Conservation (phyloP, 1,140 invertebrate species). For the Heliconius melpomene region DNA sequence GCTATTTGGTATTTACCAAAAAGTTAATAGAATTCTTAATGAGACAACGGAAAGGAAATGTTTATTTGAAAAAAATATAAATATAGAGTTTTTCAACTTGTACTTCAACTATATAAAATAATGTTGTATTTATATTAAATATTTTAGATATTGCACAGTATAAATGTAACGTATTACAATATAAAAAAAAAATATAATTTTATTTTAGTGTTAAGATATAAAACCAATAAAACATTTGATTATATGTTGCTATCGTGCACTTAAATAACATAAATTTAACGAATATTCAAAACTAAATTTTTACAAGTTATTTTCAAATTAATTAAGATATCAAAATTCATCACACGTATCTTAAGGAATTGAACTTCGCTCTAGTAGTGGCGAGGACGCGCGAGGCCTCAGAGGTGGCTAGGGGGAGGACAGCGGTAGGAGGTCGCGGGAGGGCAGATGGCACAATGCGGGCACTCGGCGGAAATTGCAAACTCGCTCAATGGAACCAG, state of each 20-base stretch:
- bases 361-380: not conserved
- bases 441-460: conserved; percentile 24
- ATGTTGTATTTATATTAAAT: no score
- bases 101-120: no score
- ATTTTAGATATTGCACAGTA: no score
- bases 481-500: conserved; percentile 53
- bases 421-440: not conserved
- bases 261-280: not conserved
- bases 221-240: no score
- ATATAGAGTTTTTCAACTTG: no score
- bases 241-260: no score
- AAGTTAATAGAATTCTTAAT: not conserved
- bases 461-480: conserved; percentile 51
- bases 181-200: no score
- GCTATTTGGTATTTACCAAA: not conserved
- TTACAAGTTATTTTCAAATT: not conserved
- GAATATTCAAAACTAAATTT: not conserved
- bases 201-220: no score
- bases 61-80: not conserved
- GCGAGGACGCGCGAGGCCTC: conserved; percentile 7
- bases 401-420: not conserved
- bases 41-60: not conserved
- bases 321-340: conserved; percentile 12
- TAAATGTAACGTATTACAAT: no score
- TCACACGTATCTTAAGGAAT: conserved; percentile 14